Percentiles rank a stretch among this genome's conserved stretches.
Conservation (phyloP, 2,888 invertebrate species). For the Campaea margaritaria region DNA sequence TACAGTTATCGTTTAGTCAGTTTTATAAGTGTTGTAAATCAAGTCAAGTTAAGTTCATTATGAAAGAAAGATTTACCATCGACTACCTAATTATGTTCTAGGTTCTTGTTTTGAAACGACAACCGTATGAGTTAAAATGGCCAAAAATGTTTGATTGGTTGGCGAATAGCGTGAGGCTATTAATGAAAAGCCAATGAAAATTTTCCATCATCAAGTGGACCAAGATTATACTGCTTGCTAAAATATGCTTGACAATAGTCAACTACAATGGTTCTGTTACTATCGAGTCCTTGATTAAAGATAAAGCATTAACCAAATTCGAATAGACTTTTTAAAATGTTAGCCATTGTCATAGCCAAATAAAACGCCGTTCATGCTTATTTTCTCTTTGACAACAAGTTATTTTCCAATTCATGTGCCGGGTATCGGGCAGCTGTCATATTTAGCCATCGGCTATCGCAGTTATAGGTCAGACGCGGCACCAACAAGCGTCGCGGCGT, state of each 20-base stretch:
- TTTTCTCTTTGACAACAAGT: conserved; percentile 9
- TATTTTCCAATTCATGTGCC: conserved; percentile 12
- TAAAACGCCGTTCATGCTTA: not conserved
- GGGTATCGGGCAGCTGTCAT: conserved; percentile 42
- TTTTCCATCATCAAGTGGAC: no score
- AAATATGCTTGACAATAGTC: no score
- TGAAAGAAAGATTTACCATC: conserved; percentile 25
- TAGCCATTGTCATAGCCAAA: not conserved
- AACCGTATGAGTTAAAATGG: no score
- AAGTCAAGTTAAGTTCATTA: conserved; percentile 22
- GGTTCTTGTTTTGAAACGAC: no score
- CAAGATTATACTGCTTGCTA: no score
- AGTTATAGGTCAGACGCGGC: conserved; percentile 38
- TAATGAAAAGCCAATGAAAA: no score
- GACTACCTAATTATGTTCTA: conserved; percentile 19
- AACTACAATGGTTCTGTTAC: no score
- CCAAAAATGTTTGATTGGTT: no score
- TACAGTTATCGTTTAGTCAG: conserved; percentile 38
- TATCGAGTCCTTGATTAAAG: no score
- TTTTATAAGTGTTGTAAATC: conserved; percentile 38
- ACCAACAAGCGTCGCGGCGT: conserved; percentile 31
- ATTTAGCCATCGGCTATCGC: conserved; percentile 44
- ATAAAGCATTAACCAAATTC: no score
- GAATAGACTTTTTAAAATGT: not conserved
- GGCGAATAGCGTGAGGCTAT: no score